Base-by-base conservation (phyloP, 2,888 invertebrate genomes). In the Acanthosepion lycidas region DNA sequence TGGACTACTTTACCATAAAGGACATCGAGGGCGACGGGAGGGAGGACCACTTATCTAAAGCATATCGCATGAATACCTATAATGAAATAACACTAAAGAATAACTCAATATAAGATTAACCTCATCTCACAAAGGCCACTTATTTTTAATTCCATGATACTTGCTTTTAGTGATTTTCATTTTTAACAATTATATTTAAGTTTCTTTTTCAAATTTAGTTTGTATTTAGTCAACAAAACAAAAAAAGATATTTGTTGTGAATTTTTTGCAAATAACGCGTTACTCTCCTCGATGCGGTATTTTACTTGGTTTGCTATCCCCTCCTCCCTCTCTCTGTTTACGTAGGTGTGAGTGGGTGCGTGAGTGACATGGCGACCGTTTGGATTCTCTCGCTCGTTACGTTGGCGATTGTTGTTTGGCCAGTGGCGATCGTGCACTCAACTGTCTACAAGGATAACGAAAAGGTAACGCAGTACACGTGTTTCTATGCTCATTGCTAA, bases 21-120 rank as follows among this genome's bases (percentile, higher is more conserved):
- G n/a, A 33, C 78, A 78, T 78, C 78, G n/a, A 18, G 78, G 78
- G 78, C 78, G 78, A 78, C 78, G 78, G 53, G 93, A 49, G 93
- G 51, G 93, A 49, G 51, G 53, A 53, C 93, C 93, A 93, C 94
- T 94, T 94, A 94, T 55, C 94, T 42, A 64, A 94, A 94, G 53
- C 94, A 94, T 94, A 94, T 64, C 94, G 94, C 64, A 94, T 64
- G 94, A 94, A 94, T 94, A 94, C 94, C 55, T 55, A 94, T 55
- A 55, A 55, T 59, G 64, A 94, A 94, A 53, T 94, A 94, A 94
- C 59, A 48, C 64, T 94, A 64, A 94, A 94, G 94, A 94, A 94
- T 94, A 94, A 94, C 94, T 94, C 94, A 94, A 94, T 94, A 93
- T 93, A 94, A 94, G 94, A 94, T 94, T 94, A 94, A 94, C 94